These are phyloP conservation scores for Xylocopa sonorina DNA, from an alignment of 1,140 invertebrate genomes.

Conservation along the genomic window DNA sequence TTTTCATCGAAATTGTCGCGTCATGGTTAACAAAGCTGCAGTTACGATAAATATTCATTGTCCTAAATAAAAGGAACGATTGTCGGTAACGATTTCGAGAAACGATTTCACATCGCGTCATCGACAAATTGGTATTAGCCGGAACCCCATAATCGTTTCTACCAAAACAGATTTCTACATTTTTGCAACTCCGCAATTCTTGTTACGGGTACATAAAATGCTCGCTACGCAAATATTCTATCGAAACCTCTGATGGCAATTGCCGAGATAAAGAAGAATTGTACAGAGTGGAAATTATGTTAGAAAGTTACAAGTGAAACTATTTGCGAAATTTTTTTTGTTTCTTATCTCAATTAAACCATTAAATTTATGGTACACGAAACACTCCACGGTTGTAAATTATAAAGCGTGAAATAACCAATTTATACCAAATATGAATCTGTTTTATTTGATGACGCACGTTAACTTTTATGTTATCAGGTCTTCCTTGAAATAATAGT, in stretches of 20 bases:
- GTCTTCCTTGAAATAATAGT: conserved; percentile 35
- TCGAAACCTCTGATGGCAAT: background rate
- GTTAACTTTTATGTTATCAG: conserved; percentile 15
- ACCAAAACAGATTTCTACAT: background rate
- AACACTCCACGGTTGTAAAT: background rate
- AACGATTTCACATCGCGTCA: conserved; percentile 45
- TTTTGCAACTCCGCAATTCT: background rate
- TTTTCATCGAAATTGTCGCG: conserved; percentile 35
- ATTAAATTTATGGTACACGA: background rate
- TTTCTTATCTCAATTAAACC: background rate
- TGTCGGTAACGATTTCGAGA: conserved; percentile 34
- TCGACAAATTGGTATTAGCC: conserved; percentile 37
- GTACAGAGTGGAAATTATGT: background rate
- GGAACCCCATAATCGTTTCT: conserved; percentile 38
- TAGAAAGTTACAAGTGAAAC: no score
- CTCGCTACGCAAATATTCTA: conserved; percentile 5
- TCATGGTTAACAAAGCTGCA: conserved; percentile 30
- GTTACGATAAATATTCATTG: conserved; percentile 38
- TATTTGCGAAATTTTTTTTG: no score
- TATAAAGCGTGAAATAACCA: background rate
- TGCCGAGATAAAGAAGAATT: conserved; percentile 2
- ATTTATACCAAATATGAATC: conserved; percentile 4
- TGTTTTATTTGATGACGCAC: conserved; percentile 21
- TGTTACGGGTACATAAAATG: conserved; percentile 9
- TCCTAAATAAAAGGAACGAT: conserved; percentile 27